Base-by-base conservation (phyloP, 2,888 invertebrate species). In the Lobophora halterata region DNA sequence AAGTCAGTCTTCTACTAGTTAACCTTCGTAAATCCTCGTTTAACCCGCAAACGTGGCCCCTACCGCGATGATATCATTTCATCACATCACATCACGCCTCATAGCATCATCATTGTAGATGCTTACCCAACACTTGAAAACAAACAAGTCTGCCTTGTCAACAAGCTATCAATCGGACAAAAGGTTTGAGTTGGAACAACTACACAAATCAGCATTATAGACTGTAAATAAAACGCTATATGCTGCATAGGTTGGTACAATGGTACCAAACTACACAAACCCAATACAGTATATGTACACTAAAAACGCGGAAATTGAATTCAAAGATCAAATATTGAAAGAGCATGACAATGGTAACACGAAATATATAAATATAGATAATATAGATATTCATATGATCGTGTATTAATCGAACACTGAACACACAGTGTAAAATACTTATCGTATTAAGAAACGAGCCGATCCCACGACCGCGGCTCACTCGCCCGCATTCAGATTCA, bases 401-500 rank as follows among this genome's bases (percentile, higher is more conserved):
- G 40, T 47, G 45, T 19, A 27, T 30, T 45, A 42, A 47, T 30
- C 30, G 43, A 48, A 50, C 47, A 57, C 44, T 51, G 49, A 55
- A 56, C 54, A 58, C 43, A 47, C 50, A 50, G 55, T 58, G 51
- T 41, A 47, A 53, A 48, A 56, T 43, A 50, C 39, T 51, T 55
- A 57, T 51, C 34, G 52, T 44, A 47, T 44, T 44, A 54, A 52
- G 54, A 55, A 53, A 60, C 58, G 61, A 65, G 64, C 50, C 57
- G 58, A 59, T 71, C 69, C 56, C 73, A 71, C 71, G 77, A 68
- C 71, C 56, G 46, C 25, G 30, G 38, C 49, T 47, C 45, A 45
- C 75, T 76, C 67, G 66, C 49, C 52, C 53, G 58, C 51, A 63
- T 64, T 65, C 61, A 54, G 64, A 60, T 81, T 81, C 85, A 83